Evolutionary conservation across 1,140 invertebrate species (phyloP).

Genomic region (Trichonephila clavata): DNA sequence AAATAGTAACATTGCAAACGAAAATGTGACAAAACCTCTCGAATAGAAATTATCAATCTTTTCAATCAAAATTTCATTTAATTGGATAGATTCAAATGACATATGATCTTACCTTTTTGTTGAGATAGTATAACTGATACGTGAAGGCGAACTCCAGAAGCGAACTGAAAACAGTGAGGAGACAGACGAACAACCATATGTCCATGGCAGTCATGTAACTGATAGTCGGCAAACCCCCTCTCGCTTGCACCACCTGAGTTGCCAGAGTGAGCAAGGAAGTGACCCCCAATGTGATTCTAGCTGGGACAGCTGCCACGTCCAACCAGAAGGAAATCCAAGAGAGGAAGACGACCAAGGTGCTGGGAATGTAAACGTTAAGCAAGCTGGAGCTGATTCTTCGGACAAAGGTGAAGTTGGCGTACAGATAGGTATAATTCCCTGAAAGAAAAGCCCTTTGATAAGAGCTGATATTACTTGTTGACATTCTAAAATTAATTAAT

Average conservation of each 20-base stretch:
- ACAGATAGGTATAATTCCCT: constrained; percentile 76
- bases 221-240: constrained; percentile 71
- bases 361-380: constrained; percentile 78
- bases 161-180: constrained; percentile 81
- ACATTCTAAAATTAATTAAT: too few species aligned
- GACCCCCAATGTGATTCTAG: constrained; percentile 79
- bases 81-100: too few species aligned
- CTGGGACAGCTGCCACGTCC: constrained; percentile 80
- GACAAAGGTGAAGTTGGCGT: constrained; percentile 77
- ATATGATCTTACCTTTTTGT: background rate
- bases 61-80: background rate
- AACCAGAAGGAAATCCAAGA: constrained; percentile 81
- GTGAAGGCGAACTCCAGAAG: constrained; percentile 81
- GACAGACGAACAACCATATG: constrained; percentile 79
- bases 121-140: constrained; percentile 45
- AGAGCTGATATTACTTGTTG: background rate
- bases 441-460: background rate
- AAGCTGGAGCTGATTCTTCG: constrained; percentile 75
- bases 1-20: too few species aligned
- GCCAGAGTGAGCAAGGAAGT: constrained; percentile 78
- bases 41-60: background rate
- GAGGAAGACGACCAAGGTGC: constrained; percentile 75
- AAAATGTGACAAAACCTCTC: too few species aligned
- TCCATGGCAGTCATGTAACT: constrained; percentile 79
- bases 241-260: constrained; percentile 77